phyloP scores from a whole-genome alignment of 2,113 vertebrate species.

The Guaruba guarouba region DNA sequence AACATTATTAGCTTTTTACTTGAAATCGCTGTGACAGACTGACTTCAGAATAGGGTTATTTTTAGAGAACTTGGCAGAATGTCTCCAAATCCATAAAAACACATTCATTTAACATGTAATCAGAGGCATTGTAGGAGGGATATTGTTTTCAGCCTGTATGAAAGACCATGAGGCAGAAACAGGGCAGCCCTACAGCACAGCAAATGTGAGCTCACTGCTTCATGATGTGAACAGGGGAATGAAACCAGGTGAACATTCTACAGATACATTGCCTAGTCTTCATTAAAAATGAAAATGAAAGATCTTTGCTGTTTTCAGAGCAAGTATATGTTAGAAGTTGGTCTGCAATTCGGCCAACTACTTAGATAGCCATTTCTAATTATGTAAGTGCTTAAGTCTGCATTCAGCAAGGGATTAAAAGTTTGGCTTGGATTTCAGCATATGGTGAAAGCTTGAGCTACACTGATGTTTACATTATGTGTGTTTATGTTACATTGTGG shows the following conservation, averaged over 20 bases:
- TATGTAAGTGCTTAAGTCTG: not conserved
- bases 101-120: not conserved
- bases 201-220: not conserved
- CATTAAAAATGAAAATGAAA: not conserved
- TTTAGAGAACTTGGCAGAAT: not conserved
- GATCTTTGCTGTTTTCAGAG: not conserved
- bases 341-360: not conserved
- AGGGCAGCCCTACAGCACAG: not conserved
- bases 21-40: not conserved
- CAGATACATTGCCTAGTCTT: not conserved
- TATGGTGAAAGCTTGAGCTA: not conserved
- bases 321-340: not conserved
- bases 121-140: not conserved
- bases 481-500: not conserved
- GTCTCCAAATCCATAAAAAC: not conserved
- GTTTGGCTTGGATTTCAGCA: not conserved
- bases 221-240: not conserved
- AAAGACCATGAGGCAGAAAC: not conserved
- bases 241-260: not conserved
- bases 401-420: not conserved
- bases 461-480: not conserved
- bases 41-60: not conserved
- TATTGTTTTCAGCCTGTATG: not conserved
- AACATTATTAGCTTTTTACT: not conserved
- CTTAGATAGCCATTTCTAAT: not conserved